These are phyloP conservation scores for Zaprionus obscuricornis DNA, from an alignment of 2,888 invertebrate genomes.

Conservation along the genomic window DNA sequence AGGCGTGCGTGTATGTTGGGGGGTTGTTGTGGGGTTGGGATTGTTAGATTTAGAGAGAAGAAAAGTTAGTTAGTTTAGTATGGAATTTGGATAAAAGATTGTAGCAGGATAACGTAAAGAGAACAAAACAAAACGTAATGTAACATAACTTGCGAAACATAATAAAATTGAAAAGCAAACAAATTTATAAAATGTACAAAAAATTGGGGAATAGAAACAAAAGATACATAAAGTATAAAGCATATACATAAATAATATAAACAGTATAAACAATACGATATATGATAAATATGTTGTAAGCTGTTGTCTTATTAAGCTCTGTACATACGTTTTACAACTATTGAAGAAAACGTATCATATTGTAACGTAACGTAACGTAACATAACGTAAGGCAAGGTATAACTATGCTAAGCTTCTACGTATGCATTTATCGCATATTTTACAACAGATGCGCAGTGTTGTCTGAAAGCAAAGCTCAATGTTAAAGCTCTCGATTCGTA, in stretches of 20 bases:
- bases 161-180: constrained; percentile 22
- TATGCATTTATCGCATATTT: constrained; percentile 43
- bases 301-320: constrained; percentile 3
- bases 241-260: not conserved
- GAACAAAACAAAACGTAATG: constrained; percentile 33
- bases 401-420: constrained; percentile 35
- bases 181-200: not conserved
- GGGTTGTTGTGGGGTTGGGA: constrained; percentile 13
- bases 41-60: constrained; percentile 51
- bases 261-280: not conserved
- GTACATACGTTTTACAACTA: constrained; percentile 9
- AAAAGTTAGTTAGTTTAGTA: constrained; percentile 61
- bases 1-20: constrained; percentile 6
- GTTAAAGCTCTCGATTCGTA: constrained; percentile 12
- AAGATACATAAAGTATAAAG: constrained; percentile 12
- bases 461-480: constrained; percentile 54
- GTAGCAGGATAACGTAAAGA: constrained; percentile 19
- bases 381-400: too few relatives aligned
- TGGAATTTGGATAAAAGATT: constrained; percentile 22
- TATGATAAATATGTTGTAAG: not conserved
- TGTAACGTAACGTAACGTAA: not conserved
- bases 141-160: constrained; percentile 28
- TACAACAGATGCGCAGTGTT: constrained; percentile 42
- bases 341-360: not conserved
- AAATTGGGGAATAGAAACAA: not conserved